Conservation (phyloP, 2,888 invertebrate species). For the Polia nebulosa region DNA sequence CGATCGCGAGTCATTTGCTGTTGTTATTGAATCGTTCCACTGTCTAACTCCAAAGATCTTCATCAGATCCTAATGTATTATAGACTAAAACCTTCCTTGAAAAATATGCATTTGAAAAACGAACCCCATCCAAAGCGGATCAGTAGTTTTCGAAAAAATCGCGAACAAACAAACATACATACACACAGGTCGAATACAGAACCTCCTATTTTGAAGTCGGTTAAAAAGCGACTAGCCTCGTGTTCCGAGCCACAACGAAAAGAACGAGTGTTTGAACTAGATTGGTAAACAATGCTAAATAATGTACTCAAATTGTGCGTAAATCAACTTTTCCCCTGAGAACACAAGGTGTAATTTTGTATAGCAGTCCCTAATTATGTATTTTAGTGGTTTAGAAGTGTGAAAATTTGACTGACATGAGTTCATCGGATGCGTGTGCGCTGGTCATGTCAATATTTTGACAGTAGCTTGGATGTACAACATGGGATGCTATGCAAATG, state of each 20-base stretch:
- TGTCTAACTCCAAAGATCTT: too few species aligned
- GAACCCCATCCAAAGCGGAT: too few species aligned
- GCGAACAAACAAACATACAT: too few species aligned
- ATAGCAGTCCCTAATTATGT: slow-evolving; percentile 7
- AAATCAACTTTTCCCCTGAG: slow-evolving; percentile 1
- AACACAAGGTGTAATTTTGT: neutral
- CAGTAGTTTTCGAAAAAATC: too few species aligned
- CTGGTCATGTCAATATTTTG: slow-evolving; percentile 40
- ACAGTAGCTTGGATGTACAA: slow-evolving; percentile 6
- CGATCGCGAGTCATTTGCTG: too few species aligned
- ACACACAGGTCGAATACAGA: too few species aligned
- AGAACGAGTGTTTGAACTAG: slow-evolving; percentile 4
- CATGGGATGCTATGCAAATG: neutral
- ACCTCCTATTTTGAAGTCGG: too few species aligned
- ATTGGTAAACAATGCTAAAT: slow-evolving; percentile 37
- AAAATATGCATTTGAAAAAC: too few species aligned
- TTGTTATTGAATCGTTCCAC: too few species aligned
- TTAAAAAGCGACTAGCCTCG: neutral
- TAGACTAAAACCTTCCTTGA: too few species aligned
- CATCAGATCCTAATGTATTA: too few species aligned
- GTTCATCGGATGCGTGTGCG: slow-evolving; percentile 29
- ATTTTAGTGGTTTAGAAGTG: slow-evolving; percentile 44
- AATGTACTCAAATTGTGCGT: neutral
- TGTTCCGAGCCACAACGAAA: neutral
- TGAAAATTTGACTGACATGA: slow-evolving; percentile 49